Base-by-base conservation (phyloP, 2,797 vertebrate genomes). In the Micropoecilia bifurca region DNA sequence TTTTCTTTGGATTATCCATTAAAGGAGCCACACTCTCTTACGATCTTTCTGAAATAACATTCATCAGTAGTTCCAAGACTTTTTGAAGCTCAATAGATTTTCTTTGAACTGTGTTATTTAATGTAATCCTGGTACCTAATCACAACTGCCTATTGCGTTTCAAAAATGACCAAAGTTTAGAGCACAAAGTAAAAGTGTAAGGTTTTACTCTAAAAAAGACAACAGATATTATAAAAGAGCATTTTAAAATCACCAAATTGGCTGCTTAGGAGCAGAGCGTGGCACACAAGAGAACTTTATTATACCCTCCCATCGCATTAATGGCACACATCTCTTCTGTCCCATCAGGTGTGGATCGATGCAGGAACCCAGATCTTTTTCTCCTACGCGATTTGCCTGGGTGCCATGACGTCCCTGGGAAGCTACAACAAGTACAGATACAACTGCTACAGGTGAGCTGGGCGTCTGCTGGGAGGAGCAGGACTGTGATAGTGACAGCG, bases 401-500 rank as follows among this genome's bases (percentile, higher is more conserved):
- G 99, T 74, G 98, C 98, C 91, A 99, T 99, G 98, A 99, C 98
- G 6, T 99, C 98, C 6, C 94, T 99, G 95, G 99, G 99, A 90
- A 99, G 99, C 95, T 99, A 99, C 96, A 99, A 99, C 96, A 99
- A 99, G 76, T 99, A 99, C 97, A 99, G 97, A 91, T 99, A 99
- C 96, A 99, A 99, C 96, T 99, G 98, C 90, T 99, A 99, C 96
- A 99, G 98, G 99, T 97, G 88, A 97, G 97, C 14, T 69, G 82
- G 79, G 81, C 75, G 57, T 93, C 93, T n/a, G 90, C 80, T 73
- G 91, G 92, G 91, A 82, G 71, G 48, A 74, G 75, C n/a, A 83
- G 83, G 89, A 76, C 76, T 87, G 87, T 83, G 80, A 90, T 90
- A 91, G 93, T 91, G 91, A 92, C 82, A 88, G 90, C 90, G 92